Percentiles rank a stretch among this genome's conserved stretches.
phyloP scores from a whole-genome alignment of 2,888 invertebrate species.

The Drosophila kanekoi region DNA sequence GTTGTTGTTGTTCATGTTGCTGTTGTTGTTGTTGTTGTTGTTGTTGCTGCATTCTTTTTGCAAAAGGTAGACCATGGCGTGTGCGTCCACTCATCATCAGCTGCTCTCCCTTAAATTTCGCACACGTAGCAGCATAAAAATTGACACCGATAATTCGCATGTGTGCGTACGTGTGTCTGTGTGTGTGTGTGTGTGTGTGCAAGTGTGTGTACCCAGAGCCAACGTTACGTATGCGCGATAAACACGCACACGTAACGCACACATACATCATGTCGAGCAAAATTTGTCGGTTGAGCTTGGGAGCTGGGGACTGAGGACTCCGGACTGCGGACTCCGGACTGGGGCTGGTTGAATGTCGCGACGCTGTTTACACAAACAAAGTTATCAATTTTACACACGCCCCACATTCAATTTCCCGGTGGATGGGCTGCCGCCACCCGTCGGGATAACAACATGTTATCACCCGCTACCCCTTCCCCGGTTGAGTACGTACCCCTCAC shows the following conservation, averaged over 20 bases:
- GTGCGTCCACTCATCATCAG: slow-evolving; percentile 69
- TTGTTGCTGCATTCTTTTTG: slow-evolving; percentile 44
- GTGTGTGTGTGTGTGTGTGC: slow-evolving; percentile 14
- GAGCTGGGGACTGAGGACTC: not conserved
- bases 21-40: slow-evolving; percentile 19
- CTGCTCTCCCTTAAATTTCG: slow-evolving; percentile 74
- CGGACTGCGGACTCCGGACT: not conserved
- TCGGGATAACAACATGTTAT: slow-evolving; percentile 60
- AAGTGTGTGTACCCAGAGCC: slow-evolving; percentile 32
- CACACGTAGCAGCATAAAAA: slow-evolving; percentile 82
- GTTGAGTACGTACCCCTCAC: not conserved
- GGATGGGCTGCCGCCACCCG: slow-evolving; percentile 56
- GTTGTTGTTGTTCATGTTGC: slow-evolving; percentile 12
- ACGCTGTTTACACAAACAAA: slow-evolving; percentile 79
- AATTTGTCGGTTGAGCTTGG: slow-evolving; percentile 59
- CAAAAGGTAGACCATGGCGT: slow-evolving; percentile 52
- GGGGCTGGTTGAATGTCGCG: slow-evolving; percentile 62
- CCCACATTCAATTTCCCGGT: slow-evolving; percentile 64
- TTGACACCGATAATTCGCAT: slow-evolving; percentile 78
- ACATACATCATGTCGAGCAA: slow-evolving; percentile 67
- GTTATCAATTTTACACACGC: slow-evolving; percentile 79
- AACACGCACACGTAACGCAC: slow-evolving; percentile 68
- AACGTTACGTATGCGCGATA: slow-evolving; percentile 71
- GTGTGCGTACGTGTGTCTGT: slow-evolving; percentile 17
- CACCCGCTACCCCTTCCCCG: slow-evolving; percentile 8